Percentiles rank a stretch among this genome's conserved stretches.
These are phyloP conservation scores for Heteronetta atricapilla DNA, from an alignment of 2,113 vertebrate species.

Conservation along the genomic window DNA sequence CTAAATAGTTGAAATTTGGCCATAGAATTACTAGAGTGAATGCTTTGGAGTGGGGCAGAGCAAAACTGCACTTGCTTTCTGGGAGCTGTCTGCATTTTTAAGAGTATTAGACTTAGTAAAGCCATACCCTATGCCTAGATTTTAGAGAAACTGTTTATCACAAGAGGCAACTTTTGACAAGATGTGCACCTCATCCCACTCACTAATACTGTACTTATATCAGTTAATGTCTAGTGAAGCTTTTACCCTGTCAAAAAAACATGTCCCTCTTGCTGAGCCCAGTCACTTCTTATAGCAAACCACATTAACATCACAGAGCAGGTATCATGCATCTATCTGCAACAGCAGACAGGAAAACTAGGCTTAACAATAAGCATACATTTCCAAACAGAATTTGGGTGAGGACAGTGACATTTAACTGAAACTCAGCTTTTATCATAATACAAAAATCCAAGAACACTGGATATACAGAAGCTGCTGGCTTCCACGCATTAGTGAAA, in stretches of 20 bases:
- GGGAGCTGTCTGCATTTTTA: slow-evolving; percentile 17
- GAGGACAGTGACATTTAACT: slow-evolving; percentile 28
- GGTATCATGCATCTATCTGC: slow-evolving; percentile 47
- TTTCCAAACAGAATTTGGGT: slow-evolving; percentile 21
- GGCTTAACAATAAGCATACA: slow-evolving; percentile 26
- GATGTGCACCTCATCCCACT: neutral
- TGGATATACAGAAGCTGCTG: slow-evolving; percentile 1
- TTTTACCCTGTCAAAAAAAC: neutral
- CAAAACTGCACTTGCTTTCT: neutral
- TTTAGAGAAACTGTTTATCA: neutral
- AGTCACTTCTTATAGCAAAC: slow-evolving; percentile 24
- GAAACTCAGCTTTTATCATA: slow-evolving; percentile 37
- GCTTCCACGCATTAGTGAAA: neutral
- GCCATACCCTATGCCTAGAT: neutral
- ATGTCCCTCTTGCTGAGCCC: neutral
- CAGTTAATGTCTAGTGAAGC: neutral
- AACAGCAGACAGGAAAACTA: slow-evolving; percentile 30
- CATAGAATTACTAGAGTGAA: neutral
- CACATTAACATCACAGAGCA: neutral
- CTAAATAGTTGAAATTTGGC: neutral
- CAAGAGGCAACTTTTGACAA: slow-evolving; percentile 19
- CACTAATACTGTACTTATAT: neutral
- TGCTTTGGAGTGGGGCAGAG: neutral
- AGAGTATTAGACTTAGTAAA: slow-evolving; percentile 3
- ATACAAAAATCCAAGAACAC: slow-evolving; percentile 27